Evolutionary conservation across 1,140 invertebrate genomes (phyloP), one percentile per base, ranked within the genome.

Genomic region (Pachyrhynchus sulphureomaculatus): DNA sequence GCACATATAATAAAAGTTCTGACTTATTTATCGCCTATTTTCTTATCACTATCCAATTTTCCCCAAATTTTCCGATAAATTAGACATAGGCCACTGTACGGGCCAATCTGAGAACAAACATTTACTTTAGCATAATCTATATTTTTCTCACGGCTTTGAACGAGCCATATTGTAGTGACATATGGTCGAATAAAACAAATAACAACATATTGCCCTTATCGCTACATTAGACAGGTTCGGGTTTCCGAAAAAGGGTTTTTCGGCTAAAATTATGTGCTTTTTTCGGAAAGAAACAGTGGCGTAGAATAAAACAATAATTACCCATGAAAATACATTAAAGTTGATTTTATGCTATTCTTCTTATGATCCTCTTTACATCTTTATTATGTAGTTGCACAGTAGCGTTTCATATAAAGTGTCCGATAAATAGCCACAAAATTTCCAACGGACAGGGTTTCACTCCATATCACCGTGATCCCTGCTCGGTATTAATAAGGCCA

Each of bases 131-230:
- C 54, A 57, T 57, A 57, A 57, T 32, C 42, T 42, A 42, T 32
- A 57, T 57, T 57, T 57, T 57, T 57, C 54, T 57, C 54, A 57
- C 54, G 54, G 44, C 12, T 23, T 17, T 26, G 32, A 57, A n/a
- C 54, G 54, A 47, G 54, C 54, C 54, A 57, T 57, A 57, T 45
- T 57, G 54, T 48, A 34, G 54, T 57, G 54, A 57, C 54, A 57
- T 57, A 57, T 57, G 54, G 54, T 37, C 54, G 42, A 57, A 48
- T 48, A 47, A 32, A 57, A 57, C 54, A 57, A 57, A 57, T 57
- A 57, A 37, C 41, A 57, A 57, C 54, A 57, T 57, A 57, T 57
- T 57, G 54, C 24, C 26, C 39, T 57, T 57, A 57, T 57, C 54
- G 54, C 17, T 57, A 57, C 39, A 57, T 57, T 57, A 57, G 41